Percentiles rank a stretch among this genome's conserved stretches.
phyloP scores from a whole-genome alignment of 2,113 vertebrate species.

The Bambusicola thoracicus region DNA sequence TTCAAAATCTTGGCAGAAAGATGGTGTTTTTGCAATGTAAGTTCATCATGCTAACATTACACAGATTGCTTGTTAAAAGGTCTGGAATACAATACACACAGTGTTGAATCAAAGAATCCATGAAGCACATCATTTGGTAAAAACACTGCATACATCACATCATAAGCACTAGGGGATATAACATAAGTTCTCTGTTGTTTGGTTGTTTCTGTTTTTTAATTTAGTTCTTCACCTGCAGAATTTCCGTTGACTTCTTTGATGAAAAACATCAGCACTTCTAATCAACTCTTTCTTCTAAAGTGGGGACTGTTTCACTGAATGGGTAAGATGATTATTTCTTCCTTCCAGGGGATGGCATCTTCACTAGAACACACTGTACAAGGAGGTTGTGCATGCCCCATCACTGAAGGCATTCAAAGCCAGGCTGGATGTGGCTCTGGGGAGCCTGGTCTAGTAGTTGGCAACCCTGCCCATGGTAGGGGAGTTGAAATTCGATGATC shows the following conservation, averaged over 20 bases:
- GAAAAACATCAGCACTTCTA: neutral
- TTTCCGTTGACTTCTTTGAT: neutral
- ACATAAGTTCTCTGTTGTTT: neutral
- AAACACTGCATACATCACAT: neutral
- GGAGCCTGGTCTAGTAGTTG: too few relatives aligned
- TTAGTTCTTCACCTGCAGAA: neutral
- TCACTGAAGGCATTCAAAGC: too few relatives aligned
- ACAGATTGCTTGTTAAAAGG: constrained; percentile 2
- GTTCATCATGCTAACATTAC: neutral
- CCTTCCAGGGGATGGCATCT: neutral
- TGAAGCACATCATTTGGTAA: neutral
- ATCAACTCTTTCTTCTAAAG: neutral
- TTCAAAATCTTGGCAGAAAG: neutral
- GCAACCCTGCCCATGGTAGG: too few relatives aligned
- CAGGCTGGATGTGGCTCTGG: too few relatives aligned
- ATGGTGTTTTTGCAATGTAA: neutral
- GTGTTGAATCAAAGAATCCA: neutral
- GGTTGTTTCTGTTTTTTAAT: neutral
- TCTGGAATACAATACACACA: neutral
- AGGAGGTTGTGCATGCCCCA: too few relatives aligned
- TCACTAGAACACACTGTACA: too few relatives aligned
- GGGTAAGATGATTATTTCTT: neutral
- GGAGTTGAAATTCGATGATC: too few relatives aligned
- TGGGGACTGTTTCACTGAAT: neutral
- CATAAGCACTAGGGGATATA: neutral